Evolutionary conservation across 2,888 invertebrate species (phyloP), one percentile per base, ranked within the genome.

Genomic region (Cephus sareptanus): DNA sequence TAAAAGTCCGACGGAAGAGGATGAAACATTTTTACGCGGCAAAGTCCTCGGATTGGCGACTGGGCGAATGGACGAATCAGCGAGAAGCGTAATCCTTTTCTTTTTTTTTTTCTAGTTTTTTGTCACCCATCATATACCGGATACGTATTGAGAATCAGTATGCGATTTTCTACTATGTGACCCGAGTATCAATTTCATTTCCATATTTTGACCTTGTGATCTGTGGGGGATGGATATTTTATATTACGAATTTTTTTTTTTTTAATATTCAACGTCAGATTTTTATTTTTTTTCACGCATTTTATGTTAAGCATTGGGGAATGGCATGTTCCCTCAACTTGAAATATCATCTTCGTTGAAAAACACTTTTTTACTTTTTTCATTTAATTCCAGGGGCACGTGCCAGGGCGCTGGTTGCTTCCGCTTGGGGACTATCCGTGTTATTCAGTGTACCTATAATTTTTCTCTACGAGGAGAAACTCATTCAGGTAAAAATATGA

Each of bases 401-500:
- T 84, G 97, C 97, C 0, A 94, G 96, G 83, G 94, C 94, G 75
- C 93, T 98, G 77, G 95, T 98, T 11, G 94, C 95, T 9, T 94
- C 95, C 9, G 97, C 98, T 0, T 98, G 98, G 98, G 89, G 95
- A 11, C 93, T 97, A 80, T 97, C 97, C 86, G 94, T 95, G 15
- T 83, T 97, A 40, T 97, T 98, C 90, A 96, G 98, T 1, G 92
- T 95, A 73, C 98, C 98, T 68, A 95, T 96, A 37, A 93, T 97
- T 79, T 94, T 97, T 83, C 93, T 97, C 2, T 97, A 97, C 87
- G 96, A 97, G 92, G 95, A 97, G 85, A 95, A 94, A 88, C 93
- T 94, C 79, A 94, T 97, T 80, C 95, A 97, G 89, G 91, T 91
- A 94, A 78, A 70, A 30, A 78, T 37, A 76, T 69, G 75, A 73